phyloP scores from a whole-genome alignment of 2,888 invertebrate species.

The Steinernema carpocapsae region DNA sequence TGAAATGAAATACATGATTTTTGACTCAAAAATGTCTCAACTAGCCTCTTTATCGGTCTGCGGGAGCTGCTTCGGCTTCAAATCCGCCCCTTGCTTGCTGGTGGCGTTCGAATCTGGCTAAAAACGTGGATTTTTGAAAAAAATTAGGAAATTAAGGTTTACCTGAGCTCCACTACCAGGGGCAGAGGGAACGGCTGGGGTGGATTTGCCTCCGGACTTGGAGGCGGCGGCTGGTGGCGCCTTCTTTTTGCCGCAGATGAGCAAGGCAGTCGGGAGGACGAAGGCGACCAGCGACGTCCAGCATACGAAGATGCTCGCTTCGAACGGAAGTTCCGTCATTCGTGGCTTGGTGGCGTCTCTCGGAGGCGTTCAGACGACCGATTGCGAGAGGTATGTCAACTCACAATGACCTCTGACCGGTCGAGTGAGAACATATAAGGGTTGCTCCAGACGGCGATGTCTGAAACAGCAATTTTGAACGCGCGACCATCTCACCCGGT shows the following conservation, averaged over 20 bases:
- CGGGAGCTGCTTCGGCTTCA: conserved; percentile 5
- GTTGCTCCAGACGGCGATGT: too few relatives aligned
- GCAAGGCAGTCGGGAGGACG: not conserved
- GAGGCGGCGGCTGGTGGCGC: not conserved
- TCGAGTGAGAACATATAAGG: too few relatives aligned
- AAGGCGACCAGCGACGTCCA: not conserved
- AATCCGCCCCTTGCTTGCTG: not conserved
- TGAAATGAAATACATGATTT: not conserved
- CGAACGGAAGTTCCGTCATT: not conserved
- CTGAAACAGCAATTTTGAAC: too few relatives aligned
- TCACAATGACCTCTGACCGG: too few relatives aligned
- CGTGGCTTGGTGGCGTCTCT: not conserved
- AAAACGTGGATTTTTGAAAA: not conserved
- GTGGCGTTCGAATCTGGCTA: not conserved
- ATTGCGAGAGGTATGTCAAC: too few relatives aligned
- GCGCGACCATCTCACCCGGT: too few relatives aligned
- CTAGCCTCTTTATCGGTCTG: not conserved
- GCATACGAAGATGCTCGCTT: not conserved
- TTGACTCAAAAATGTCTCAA: not conserved
- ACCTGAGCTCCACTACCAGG: not conserved
- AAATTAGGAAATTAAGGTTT: not conserved
- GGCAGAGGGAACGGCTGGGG: not conserved
- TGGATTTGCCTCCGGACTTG: not conserved
- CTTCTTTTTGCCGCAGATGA: not conserved
- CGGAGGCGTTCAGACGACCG: not conserved